Evolutionary conservation across 2,113 vertebrate genomes (phyloP), one percentile per base, ranked within the genome.

Genomic region (Gavia stellata): DNA sequence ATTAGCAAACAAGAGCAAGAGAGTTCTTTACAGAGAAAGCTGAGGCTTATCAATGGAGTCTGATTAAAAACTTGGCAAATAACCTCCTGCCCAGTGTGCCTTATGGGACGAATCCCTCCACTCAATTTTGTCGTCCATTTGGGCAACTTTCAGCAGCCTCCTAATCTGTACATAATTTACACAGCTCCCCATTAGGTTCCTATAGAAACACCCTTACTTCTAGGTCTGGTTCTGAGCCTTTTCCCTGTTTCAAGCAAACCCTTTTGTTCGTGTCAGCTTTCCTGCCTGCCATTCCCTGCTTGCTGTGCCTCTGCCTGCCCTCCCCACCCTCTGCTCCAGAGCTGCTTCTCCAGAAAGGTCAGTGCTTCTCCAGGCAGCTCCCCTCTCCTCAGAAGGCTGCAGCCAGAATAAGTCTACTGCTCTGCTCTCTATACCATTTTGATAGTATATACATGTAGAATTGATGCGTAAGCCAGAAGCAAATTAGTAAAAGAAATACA

Each of bases 401-500:
- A n/a, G 13, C 29, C 62, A 44, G 40, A n/a, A 6, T 17, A 34
- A 33, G 29, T 14, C 28, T 61, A 14, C 63, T 50, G 6, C 63
- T 36, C 75, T 26, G 50, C 19, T 71, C n/a, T 73, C 74, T 55
- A 0, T 20, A 33, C 47, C 42, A 1, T 21, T 50, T 28, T 29
- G 20, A 26, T 23, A n/a, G 38, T 11, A n/a, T 3, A 10, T 8
- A 17, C 17, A 28, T 1, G 0, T 4, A 55, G 29, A 67, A 53
- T 40, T 36, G 53, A 12, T n/a, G n/a, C 20, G 10, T 62, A 58
- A 87, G 23, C 47, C 44, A 74, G 70, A 75, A 85, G 23, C 59
- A 68, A 88, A 71, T 26, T 25, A 25, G 13, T 53, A 42, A 58
- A 80, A 83, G 21, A 86, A 72, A 59, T 29, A 44, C 24, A 62